These are phyloP conservation scores for Chaenogobius annularis DNA, from an alignment of 2,113 vertebrate genomes.

Conservation along the genomic window DNA sequence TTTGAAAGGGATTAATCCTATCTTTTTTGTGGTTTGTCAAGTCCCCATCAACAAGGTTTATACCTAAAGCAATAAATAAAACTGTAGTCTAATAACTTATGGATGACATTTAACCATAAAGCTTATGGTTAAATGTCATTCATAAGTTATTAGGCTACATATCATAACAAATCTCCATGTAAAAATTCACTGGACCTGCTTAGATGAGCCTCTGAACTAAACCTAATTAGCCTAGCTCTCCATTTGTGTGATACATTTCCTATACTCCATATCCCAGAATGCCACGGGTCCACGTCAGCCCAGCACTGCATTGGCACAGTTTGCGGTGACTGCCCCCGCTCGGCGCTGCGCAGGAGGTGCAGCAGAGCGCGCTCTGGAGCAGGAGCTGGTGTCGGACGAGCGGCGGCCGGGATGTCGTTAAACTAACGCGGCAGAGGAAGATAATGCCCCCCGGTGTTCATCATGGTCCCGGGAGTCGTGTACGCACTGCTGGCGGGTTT, in stretches of 20 bases:
- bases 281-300: slow-evolving; percentile 12
- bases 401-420: slow-evolving; percentile 8
- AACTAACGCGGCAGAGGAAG: background rate
- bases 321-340: slow-evolving; percentile 56
- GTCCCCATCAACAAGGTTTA: too few relatives aligned
- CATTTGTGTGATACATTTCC: background rate
- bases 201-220: too few relatives aligned
- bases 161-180: too few relatives aligned
- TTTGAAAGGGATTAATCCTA: too few relatives aligned
- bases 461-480: slow-evolving; percentile 77
- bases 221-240: background rate
- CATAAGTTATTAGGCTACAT: too few relatives aligned
- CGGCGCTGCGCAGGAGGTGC: slow-evolving; percentile 52
- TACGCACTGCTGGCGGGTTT: slow-evolving; percentile 82
- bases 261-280: slow-evolving; percentile 63
- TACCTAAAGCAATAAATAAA: too few relatives aligned
- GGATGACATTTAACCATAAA: too few relatives aligned
- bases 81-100: too few relatives aligned
- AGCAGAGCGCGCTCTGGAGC: slow-evolving; percentile 40
- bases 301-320: slow-evolving; percentile 21
- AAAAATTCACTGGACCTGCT: too few relatives aligned
- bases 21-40: too few relatives aligned
- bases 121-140: too few relatives aligned
- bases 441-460: slow-evolving; percentile 52
- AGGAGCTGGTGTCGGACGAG: slow-evolving; percentile 27